Base-by-base conservation (phyloP, 2,888 invertebrate genomes). In the Drosophila buzzatii region DNA sequence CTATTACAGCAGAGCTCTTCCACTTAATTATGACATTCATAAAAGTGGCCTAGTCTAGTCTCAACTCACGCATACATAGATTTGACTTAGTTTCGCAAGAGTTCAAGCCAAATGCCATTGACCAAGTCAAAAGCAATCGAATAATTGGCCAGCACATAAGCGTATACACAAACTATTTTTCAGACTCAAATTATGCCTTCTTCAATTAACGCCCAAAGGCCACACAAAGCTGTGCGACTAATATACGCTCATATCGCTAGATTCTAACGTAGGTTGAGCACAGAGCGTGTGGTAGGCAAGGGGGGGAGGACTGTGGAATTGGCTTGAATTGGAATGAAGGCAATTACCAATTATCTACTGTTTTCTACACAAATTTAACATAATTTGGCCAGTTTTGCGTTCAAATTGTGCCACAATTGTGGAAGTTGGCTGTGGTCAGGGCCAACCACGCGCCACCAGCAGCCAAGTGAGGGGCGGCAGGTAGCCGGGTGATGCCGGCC, bases 281-380 rank as follows among this genome's bases (percentile, higher is more conserved):
- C 47, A 27, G 0, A 16, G 42, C 20, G 31, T 1, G 23, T 18
- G 14, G 33, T 12, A n/a, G 20, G 5, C 33, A n/a, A 8, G 3
- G 6, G 42, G 42, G 35, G 12, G 12, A 12, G 39, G 27, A 9
- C 9, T n/a, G 16, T 9, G 7, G 39, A 68, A 69, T 55, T 41
- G 57, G 55, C 45, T 60, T 31, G n/a, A n/a, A 64, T 68, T 85
- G 77, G 83, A 81, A 76, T 82, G 81, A 87, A 90, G 72, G 80
- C 90, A 90, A 90, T 90, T 90, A 90, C 89, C 89, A 90, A 90
- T 90, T 90, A 90, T 90, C 90, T 85, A 90, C 90, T 90, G 89
- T 90, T 90, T 85, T 90, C 89, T 76, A 85, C 87, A 87, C 89
- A 90, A 90, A 90, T 90, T 90, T 89, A 89, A 85, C 89, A 90